phyloP scores from a whole-genome alignment of 2,797 vertebrate genomes.

The Meriones psammophilus region DNA sequence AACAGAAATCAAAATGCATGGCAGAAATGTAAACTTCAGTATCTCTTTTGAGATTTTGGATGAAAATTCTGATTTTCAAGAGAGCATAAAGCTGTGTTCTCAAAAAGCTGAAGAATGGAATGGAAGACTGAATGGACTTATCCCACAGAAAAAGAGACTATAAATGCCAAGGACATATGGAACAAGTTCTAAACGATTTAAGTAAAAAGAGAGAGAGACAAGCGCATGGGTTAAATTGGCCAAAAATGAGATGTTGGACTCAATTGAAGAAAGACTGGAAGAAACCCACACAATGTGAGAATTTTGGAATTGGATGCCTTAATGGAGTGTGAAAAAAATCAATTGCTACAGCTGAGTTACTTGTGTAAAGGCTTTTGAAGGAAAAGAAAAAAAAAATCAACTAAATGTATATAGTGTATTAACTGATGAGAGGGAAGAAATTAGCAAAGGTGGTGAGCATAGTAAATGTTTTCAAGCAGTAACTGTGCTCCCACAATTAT shows the following conservation, averaged over 20 bases:
- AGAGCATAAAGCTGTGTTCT: not conserved
- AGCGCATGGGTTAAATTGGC: not conserved
- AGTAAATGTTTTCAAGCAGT: not conserved
- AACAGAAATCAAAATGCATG: conserved; percentile 15
- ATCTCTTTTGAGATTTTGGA: not conserved
- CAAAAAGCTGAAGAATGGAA: conserved; percentile 3
- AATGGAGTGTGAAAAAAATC: conserved; percentile 9
- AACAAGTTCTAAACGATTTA: not conserved
- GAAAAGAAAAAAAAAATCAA: not conserved
- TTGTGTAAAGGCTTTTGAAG: conserved; percentile 30
- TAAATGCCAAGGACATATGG: not conserved
- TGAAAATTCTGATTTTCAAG: conserved; percentile 42
- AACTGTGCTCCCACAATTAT: not conserved
- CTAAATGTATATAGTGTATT: conserved; percentile 6
- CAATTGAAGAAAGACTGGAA: not conserved
- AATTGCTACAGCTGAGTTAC: not conserved
- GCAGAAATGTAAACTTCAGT: conserved; percentile 8
- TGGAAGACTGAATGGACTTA: not conserved
- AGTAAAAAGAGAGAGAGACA: not conserved
- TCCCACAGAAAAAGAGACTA: not conserved
- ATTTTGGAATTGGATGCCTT: not conserved
- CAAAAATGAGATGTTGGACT: not conserved
- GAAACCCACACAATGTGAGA: not conserved
- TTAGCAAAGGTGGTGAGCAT: not conserved
- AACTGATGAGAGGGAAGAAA: not conserved